A percentile compares a stretch with the other conserved stretches of the same genome.
phyloP scores from a whole-genome alignment of 2,113 vertebrate species.

The Tetrax tetrax region DNA sequence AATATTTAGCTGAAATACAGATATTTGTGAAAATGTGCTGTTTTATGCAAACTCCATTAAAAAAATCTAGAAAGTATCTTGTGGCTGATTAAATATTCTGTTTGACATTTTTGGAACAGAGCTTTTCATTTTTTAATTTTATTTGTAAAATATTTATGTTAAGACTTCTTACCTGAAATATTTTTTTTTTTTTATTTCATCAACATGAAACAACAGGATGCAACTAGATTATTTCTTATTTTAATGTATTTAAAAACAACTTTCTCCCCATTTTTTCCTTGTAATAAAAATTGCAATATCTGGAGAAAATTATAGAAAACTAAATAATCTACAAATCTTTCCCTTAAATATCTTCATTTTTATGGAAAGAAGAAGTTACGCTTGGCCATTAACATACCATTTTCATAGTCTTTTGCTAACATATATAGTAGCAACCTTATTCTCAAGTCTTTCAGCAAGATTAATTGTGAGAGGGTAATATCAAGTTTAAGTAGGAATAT shows the following conservation, averaged over 20 bases:
- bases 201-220: not conserved
- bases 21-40: not conserved
- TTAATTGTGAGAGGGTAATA: not conserved
- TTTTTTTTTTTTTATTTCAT: not conserved
- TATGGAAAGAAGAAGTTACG: not conserved
- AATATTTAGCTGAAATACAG: not conserved
- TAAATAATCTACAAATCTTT: not conserved
- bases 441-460: not conserved
- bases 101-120: not conserved
- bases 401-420: not conserved
- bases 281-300: not conserved
- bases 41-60: not conserved
- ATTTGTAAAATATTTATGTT: constrained; percentile 2
- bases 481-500: not conserved
- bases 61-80: not conserved
- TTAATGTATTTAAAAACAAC: not conserved
- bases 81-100: not conserved
- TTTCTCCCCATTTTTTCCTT: not conserved
- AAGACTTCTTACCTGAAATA: not conserved
- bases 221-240: not conserved
- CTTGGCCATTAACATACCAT: not conserved
- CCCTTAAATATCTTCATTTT: not conserved
- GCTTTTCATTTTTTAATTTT: not conserved
- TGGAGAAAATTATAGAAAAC: not conserved
- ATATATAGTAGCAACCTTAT: not conserved